Conservation (phyloP, 2,113 vertebrate species). For the Chionodraco myersi region DNA sequence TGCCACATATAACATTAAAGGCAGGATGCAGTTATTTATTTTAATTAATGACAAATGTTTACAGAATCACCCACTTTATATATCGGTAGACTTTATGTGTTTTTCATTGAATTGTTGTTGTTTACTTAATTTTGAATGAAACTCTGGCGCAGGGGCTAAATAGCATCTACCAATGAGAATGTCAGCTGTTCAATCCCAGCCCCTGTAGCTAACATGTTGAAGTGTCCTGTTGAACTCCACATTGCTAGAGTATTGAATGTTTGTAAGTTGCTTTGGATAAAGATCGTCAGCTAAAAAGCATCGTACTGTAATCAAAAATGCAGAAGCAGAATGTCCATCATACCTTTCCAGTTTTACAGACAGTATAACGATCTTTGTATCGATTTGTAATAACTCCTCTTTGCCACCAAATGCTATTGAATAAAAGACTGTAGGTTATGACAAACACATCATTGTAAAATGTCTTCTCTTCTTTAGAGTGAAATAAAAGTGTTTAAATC, state of each 20-base stretch:
- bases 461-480: too few relatives aligned
- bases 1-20: background rate
- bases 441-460: background rate
- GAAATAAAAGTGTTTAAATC: background rate
- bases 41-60: background rate
- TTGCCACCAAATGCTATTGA: background rate
- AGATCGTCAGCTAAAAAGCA: too few relatives aligned
- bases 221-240: background rate
- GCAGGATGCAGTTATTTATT: background rate
- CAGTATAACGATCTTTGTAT: background rate
- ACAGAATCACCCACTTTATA: background rate
- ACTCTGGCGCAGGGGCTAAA: too few relatives aligned
- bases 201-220: background rate
- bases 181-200: too few relatives aligned
- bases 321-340: too few relatives aligned
- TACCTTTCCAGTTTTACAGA: background rate
- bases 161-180: too few relatives aligned
- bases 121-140: background rate
- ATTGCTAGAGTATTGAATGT: too few relatives aligned
- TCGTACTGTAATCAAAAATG: too few relatives aligned
- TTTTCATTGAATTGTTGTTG: background rate
- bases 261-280: too few relatives aligned
- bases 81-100: background rate
- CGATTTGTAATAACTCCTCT: background rate
- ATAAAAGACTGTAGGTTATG: background rate